A percentile compares a stretch with the other conserved stretches of the same genome.
Evolutionary conservation across 2,888 invertebrate species (phyloP).

Genomic region (Drosophila pseudotakahashii): DNA sequence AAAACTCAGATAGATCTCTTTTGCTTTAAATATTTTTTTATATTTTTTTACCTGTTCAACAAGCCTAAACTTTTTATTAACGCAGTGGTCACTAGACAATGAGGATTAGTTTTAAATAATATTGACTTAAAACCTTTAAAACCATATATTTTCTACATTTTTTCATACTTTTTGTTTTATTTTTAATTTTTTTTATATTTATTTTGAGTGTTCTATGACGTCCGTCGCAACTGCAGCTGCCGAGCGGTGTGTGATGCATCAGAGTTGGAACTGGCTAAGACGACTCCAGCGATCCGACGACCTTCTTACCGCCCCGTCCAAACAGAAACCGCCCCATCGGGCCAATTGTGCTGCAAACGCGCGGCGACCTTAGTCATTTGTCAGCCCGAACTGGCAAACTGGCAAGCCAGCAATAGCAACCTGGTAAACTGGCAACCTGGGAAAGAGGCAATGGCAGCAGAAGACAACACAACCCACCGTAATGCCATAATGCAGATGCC

Average conservation of each 20-base stretch:
- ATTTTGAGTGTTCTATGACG: slow-evolving; percentile 4
- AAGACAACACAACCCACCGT: neutral
- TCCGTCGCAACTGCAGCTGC: slow-evolving; percentile 39
- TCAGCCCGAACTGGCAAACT: slow-evolving; percentile 59
- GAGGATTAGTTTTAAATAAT: too few relatives aligned
- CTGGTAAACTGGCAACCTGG: slow-evolving; percentile 31
- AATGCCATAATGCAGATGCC: slow-evolving; percentile 35
- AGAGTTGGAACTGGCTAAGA: slow-evolving; percentile 41
- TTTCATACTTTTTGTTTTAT: too few relatives aligned
- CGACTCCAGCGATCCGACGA: slow-evolving; percentile 52
- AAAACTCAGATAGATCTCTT: too few relatives aligned
- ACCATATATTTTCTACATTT: too few relatives aligned
- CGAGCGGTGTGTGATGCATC: slow-evolving; percentile 62
- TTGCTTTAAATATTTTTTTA: too few relatives aligned
- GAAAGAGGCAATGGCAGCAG: slow-evolving; percentile 18
- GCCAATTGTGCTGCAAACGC: slow-evolving; percentile 50
- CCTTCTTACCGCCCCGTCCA: slow-evolving; percentile 76
- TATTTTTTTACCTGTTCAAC: too few relatives aligned
- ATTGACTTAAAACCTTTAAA: too few relatives aligned
- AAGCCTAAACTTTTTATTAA: too few relatives aligned
- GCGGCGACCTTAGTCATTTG: slow-evolving; percentile 77
- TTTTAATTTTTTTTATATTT: neutral
- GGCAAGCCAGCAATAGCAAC: slow-evolving; percentile 13
- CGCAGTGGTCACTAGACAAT: too few relatives aligned
- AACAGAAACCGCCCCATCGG: slow-evolving; percentile 68